phyloP scores from a whole-genome alignment of 1,140 invertebrate species.

The Mamestra configurata region DNA sequence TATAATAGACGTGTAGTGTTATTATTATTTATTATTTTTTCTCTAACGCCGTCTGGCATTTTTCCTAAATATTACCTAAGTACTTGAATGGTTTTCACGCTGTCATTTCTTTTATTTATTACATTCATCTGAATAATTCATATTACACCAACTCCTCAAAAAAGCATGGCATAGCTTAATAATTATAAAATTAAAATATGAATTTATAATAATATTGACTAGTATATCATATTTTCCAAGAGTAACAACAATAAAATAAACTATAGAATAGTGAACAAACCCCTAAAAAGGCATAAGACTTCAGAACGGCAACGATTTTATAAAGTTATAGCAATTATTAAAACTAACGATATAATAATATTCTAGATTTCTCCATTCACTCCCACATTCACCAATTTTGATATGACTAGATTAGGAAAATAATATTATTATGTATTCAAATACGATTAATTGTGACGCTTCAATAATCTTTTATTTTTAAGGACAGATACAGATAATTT shows the following conservation, averaged over 20 bases:
- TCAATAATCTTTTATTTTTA: not conserved
- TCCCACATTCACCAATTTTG: not conserved
- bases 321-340: conserved; percentile 25
- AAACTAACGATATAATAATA: conserved; percentile 11
- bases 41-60: no score
- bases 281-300: conserved; percentile 19
- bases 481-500: not conserved
- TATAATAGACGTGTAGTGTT: no score
- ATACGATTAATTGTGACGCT: not conserved
- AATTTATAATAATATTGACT: not conserved
- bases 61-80: no score
- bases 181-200: not conserved
- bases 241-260: conserved; percentile 21
- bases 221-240: not conserved
- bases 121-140: not conserved
- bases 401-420: not conserved
- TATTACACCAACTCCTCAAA: not conserved
- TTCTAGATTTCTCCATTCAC: not conserved
- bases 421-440: not conserved
- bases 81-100: not conserved
- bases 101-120: not conserved
- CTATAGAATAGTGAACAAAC: conserved; percentile 6
- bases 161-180: not conserved
- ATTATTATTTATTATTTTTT: no score
- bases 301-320: conserved; percentile 30